phyloP scores from a whole-genome alignment of 2,797 vertebrate genomes.

The Molothrus ater region DNA sequence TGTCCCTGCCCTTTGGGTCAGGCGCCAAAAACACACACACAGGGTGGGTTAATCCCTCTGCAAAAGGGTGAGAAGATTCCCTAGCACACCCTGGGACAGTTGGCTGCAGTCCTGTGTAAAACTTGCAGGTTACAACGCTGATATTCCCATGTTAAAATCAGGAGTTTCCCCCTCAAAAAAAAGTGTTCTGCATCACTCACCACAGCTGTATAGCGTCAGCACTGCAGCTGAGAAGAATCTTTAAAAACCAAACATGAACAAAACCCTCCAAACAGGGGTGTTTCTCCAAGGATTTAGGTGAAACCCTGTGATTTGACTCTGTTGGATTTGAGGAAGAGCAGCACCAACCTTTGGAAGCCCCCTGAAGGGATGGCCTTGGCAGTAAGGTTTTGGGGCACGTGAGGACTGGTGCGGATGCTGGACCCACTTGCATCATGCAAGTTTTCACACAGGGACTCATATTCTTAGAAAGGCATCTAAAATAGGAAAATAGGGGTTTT shows the following conservation, averaged over 20 bases:
- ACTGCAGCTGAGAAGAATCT: neutral
- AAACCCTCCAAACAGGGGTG: neutral
- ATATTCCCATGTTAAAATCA: rapidly evolving
- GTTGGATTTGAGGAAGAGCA: neutral
- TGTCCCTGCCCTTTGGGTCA: neutral
- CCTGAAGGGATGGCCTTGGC: neutral
- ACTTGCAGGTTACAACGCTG: neutral
- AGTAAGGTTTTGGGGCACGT: neutral
- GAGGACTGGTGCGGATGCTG: neutral
- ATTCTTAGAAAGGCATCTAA: constrained; percentile 26
- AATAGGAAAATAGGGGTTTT: neutral
- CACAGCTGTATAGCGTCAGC: neutral
- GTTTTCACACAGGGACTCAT: neutral
- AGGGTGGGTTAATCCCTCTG: neutral
- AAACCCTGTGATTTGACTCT: neutral
- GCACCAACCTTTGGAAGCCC: neutral
- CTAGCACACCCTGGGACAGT: neutral
- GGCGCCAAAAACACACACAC: rapidly evolving
- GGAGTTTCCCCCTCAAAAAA: neutral
- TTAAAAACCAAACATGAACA: neutral
- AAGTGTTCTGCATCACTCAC: rapidly evolving
- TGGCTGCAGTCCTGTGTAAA: neutral
- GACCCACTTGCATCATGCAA: neutral
- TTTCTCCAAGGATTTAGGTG: neutral
- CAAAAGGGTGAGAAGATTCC: neutral